These are phyloP conservation scores for Oryzias sinensis DNA, from an alignment of 2,797 vertebrate genomes.

Conservation along the genomic window DNA sequence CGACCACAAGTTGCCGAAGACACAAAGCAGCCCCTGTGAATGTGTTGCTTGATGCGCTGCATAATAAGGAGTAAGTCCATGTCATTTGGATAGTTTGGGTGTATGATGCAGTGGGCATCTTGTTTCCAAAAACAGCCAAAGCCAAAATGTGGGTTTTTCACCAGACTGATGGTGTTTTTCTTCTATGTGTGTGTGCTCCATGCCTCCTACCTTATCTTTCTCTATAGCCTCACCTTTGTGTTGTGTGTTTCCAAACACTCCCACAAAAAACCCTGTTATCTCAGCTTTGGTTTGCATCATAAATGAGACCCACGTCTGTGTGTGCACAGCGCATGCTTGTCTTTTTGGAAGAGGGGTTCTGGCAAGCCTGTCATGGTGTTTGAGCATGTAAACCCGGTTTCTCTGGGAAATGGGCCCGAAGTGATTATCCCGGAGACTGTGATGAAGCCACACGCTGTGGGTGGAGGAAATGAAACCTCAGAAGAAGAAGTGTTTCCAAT, in stretches of 20 bases:
- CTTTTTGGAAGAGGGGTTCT: slow-evolving; percentile 22
- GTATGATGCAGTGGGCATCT: slow-evolving; percentile 45
- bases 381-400: slow-evolving; percentile 51
- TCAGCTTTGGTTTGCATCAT: slow-evolving; percentile 67
- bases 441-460: slow-evolving; percentile 47
- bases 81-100: slow-evolving; percentile 47
- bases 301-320: slow-evolving; percentile 39
- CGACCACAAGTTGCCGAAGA: slow-evolving; percentile 58
- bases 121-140: slow-evolving; percentile 45
- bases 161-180: slow-evolving; percentile 30
- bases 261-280: slow-evolving; percentile 58
- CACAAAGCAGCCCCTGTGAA: slow-evolving; percentile 50
- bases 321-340: slow-evolving; percentile 8
- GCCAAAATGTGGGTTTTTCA: slow-evolving; percentile 52
- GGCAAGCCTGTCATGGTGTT: slow-evolving; percentile 37
- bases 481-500: slow-evolving; percentile 34
- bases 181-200: slow-evolving; percentile 24
- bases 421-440: slow-evolving; percentile 51
- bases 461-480: slow-evolving; percentile 34
- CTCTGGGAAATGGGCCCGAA: slow-evolving; percentile 35
- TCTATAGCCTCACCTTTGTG: slow-evolving; percentile 55
- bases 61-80: slow-evolving; percentile 58
- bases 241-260: slow-evolving; percentile 53
- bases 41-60: slow-evolving; percentile 52
- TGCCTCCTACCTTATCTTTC: slow-evolving; percentile 56